A percentile compares a stretch with the other conserved stretches of the same genome.
These are phyloP conservation scores for Dolichotis patagonum DNA, from an alignment of 2,113 vertebrate genomes.

Conservation along the genomic window DNA sequence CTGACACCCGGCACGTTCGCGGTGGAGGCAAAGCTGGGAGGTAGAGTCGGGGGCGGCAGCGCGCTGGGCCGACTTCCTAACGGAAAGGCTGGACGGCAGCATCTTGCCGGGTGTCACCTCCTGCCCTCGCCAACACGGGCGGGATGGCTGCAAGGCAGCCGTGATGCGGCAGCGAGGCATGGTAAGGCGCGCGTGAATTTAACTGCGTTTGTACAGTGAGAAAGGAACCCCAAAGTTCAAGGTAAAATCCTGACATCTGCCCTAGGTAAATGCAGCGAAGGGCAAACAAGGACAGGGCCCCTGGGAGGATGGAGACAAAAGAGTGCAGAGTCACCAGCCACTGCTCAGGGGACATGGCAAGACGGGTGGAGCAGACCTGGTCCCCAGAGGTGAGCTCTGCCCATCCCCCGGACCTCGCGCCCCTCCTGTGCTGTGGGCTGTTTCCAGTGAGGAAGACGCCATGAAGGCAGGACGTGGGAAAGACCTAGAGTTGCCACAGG, in stretches of 20 bases:
- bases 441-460: neutral
- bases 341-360: neutral
- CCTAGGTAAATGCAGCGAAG: neutral
- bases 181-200: neutral
- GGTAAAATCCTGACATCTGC: neutral
- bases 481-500: neutral
- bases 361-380: neutral
- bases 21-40: neutral
- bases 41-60: neutral
- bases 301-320: neutral
- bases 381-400: neutral
- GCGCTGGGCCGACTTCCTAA: neutral
- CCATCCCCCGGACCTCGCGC: too few species aligned
- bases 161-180: accelerated
- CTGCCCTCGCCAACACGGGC: too few species aligned
- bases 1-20: neutral
- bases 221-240: neutral
- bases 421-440: too few species aligned
- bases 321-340: neutral
- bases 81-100: neutral
- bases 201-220: neutral
- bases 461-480: neutral
- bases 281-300: neutral
- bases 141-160: neutral
- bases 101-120: neutral